These are phyloP conservation scores for Sander vitreus DNA, from an alignment of 2,113 vertebrate genomes.

Conservation along the genomic window DNA sequence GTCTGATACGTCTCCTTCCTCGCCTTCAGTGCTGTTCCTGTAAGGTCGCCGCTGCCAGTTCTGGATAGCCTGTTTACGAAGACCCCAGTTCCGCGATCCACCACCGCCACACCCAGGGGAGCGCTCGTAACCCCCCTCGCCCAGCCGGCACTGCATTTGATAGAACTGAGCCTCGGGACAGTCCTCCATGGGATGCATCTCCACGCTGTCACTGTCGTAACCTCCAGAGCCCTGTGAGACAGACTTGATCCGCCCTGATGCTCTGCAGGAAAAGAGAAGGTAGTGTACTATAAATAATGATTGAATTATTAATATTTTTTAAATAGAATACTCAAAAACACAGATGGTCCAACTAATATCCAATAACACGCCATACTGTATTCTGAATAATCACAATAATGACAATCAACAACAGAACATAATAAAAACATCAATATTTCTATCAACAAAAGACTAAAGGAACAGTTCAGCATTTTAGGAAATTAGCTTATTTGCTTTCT, in stretches of 20 bases:
- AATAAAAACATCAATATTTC: no score
- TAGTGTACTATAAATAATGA: not conserved
- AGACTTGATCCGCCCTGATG: constrained; percentile 90
- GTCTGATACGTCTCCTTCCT: constrained; percentile 95
- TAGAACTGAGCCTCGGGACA: constrained; percentile 86
- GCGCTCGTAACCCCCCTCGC: constrained; percentile 83
- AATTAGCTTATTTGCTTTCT: no score
- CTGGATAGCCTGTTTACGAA: constrained; percentile 96
- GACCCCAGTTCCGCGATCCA: constrained; percentile 88
- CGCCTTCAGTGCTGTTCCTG: constrained; percentile 95
- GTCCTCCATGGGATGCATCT: constrained; percentile 90
- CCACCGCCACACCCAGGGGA: constrained; percentile 70
- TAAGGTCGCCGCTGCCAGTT: constrained; percentile 98
- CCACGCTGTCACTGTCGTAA: constrained; percentile 95
- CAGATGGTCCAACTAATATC: not conserved
- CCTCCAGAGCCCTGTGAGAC: constrained; percentile 93
- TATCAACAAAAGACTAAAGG: no score
- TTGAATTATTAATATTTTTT: not conserved
- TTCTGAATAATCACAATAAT: not conserved
- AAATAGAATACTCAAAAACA: not conserved
- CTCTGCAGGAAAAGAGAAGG: constrained; percentile 78
- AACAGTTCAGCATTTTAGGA: no score
- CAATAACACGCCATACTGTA: not conserved
- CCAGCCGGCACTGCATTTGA: constrained; percentile 85
- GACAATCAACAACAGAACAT: not conserved